Evolutionary conservation across 64 coral and sea anemone species (phyloP).

Genomic region (Pocillopora verrucosa): DNA sequence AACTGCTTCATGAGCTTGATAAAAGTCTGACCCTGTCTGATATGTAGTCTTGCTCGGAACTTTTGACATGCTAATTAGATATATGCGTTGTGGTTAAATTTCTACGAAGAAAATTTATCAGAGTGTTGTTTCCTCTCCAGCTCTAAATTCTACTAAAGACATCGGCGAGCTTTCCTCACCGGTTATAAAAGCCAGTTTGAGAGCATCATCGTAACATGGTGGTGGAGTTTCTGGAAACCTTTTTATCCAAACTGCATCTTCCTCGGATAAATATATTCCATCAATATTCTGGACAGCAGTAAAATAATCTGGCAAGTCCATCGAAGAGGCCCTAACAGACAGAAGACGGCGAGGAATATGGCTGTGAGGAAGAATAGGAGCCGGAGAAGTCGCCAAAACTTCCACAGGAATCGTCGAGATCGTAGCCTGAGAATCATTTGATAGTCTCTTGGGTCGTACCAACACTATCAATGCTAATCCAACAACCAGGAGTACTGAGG

Average conservation of each 20-base stretch:
- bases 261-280: not conserved
- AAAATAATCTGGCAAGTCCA: slow-evolving; percentile 4
- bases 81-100: no score
- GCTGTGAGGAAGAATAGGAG: not conserved
- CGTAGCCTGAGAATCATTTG: not conserved
- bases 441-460: not conserved
- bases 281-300: not conserved
- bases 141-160: no score
- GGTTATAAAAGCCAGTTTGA: not conserved
- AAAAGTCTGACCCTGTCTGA: no score
- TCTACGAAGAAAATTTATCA: no score
- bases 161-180: no score
- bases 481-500: not conserved
- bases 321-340: not conserved
- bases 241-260: not conserved
- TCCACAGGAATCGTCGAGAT: not conserved
- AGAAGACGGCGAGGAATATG: not conserved
- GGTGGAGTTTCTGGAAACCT: not conserved
- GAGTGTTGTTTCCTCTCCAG: no score
- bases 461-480: not conserved
- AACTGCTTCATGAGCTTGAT: no score
- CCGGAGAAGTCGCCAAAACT: slow-evolving; percentile 10
- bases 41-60: no score
- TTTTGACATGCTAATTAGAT: no score
- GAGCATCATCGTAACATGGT: not conserved